These are phyloP conservation scores for Hypocryptadius cinnamomeus DNA, from an alignment of 2,113 vertebrate genomes.

Conservation along the genomic window DNA sequence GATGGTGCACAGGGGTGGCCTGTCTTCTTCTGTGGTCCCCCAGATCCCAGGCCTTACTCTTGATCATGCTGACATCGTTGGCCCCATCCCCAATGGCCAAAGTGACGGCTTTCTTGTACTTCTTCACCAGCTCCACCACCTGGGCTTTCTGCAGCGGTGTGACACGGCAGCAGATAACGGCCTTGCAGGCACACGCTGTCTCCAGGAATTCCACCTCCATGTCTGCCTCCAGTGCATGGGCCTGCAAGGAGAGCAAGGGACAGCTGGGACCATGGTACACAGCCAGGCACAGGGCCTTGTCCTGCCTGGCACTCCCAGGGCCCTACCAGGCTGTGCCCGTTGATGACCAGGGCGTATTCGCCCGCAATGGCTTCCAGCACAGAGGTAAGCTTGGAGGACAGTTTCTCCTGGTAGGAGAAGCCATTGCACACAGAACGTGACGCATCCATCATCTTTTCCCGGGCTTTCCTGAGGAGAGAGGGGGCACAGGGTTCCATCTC, in stretches of 20 bases:
- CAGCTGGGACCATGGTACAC: not conserved
- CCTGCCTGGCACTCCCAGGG: not conserved
- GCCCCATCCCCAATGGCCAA: constrained; percentile 91
- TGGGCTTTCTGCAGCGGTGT: constrained; percentile 93
- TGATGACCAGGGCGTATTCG: constrained; percentile 89
- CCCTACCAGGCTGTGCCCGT: constrained; percentile 89
- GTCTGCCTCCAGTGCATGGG: constrained; percentile 89
- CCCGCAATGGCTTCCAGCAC: constrained; percentile 84
- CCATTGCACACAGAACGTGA: constrained; percentile 70
- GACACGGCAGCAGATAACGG: constrained; percentile 93
- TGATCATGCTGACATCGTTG: constrained; percentile 97
- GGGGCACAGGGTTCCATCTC: fast-evolving
- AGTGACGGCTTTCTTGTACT: constrained; percentile 89
- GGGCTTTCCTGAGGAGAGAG: constrained; percentile 74
- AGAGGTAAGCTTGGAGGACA: constrained; percentile 62
- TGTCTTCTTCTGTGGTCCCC: not conserved
- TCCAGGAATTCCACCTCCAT: constrained; percentile 92
- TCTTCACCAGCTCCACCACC: constrained; percentile 94
- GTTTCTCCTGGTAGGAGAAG: constrained; percentile 66
- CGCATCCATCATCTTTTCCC: constrained; percentile 80
- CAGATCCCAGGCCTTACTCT: constrained; percentile 74
- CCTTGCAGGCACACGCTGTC: constrained; percentile 85
- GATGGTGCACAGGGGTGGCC: not conserved
- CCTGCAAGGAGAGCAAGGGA: constrained; percentile 57
- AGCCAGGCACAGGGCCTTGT: fast-evolving